These are phyloP conservation scores for Gavia stellata DNA, from an alignment of 2,113 vertebrate species.

Conservation along the genomic window DNA sequence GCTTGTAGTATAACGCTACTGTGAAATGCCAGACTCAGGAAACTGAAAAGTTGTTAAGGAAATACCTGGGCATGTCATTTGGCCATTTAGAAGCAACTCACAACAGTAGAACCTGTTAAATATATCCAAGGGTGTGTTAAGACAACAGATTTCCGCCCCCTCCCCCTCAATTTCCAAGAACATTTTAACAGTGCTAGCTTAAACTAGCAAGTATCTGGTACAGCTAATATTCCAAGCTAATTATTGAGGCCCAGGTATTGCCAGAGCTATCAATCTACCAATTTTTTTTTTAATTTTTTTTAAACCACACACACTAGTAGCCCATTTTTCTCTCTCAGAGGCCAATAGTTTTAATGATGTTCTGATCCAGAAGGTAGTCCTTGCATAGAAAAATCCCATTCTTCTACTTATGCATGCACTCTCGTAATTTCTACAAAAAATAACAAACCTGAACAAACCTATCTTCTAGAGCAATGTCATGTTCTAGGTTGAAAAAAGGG, in stretches of 20 bases:
- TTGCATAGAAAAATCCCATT: neutral
- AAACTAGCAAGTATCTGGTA: neutral
- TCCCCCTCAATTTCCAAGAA: neutral
- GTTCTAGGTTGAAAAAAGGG: neutral
- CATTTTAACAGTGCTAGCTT: neutral
- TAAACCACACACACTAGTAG: neutral
- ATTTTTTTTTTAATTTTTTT: neutral
- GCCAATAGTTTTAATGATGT: neutral
- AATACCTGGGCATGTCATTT: neutral
- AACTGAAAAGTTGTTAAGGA: slow-evolving; percentile 11
- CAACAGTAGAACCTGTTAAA: neutral
- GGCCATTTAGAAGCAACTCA: neutral
- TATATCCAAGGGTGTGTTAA: neutral
- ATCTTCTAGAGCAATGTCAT: neutral
- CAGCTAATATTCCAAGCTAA: neutral
- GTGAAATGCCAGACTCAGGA: neutral
- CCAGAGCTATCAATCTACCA: neutral
- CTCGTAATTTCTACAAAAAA: neutral
- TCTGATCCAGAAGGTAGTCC: neutral
- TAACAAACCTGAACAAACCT: neutral
- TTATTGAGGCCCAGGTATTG: neutral
- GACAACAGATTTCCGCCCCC: neutral
- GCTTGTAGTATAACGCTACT: neutral
- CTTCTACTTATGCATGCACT: neutral
- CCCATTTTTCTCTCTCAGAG: neutral